A percentile compares a stretch with the other conserved stretches of the same genome.
Conservation (phyloP, 2,888 invertebrate species). For the Rhagium mordax region DNA sequence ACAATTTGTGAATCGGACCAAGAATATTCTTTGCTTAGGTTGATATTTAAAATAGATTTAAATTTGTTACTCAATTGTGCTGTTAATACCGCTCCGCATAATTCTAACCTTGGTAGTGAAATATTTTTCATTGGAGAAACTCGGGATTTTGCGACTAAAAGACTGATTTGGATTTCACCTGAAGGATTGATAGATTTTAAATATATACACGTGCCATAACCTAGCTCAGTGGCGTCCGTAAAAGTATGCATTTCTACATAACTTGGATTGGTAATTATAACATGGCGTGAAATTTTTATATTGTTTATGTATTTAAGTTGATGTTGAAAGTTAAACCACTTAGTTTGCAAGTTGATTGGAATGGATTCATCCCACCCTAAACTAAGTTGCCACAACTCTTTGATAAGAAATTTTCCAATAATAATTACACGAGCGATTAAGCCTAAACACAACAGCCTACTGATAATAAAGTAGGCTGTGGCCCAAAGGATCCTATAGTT, state of each 20-base stretch:
- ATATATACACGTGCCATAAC: too few relatives aligned
- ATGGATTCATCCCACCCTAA: not conserved
- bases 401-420: not conserved
- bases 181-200: too few relatives aligned
- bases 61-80: not conserved
- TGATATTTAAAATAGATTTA: not conserved
- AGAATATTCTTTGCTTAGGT: slow-evolving; percentile 13
- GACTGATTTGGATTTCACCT: too few relatives aligned
- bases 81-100: not conserved
- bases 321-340: not conserved
- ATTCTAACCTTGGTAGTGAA: not conserved
- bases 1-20: slow-evolving; percentile 46
- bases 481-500: not conserved
- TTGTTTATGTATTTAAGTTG: not conserved
- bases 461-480: too few relatives aligned
- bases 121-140: too few relatives aligned
- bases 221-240: not conserved
- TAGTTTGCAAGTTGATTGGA: not conserved
- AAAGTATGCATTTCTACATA: not conserved
- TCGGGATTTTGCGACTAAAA: too few relatives aligned
- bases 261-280: not conserved
- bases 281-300: not conserved
- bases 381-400: not conserved
- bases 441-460: too few relatives aligned
- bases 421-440: not conserved